These are phyloP conservation scores for Archips crataeganus DNA, from an alignment of 2,888 invertebrate genomes.

Conservation along the genomic window DNA sequence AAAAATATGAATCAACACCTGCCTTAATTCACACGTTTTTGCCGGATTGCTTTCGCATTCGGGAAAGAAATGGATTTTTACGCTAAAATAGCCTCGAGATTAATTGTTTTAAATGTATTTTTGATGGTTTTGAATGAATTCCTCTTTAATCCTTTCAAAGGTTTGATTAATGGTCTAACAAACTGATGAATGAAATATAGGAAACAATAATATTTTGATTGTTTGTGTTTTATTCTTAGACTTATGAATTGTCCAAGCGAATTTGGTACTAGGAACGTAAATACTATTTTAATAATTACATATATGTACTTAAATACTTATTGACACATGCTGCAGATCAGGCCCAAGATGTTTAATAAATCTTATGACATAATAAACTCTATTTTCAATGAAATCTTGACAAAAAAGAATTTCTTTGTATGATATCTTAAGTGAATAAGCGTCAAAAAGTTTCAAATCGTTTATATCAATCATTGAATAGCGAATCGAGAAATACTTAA, in stretches of 20 bases:
- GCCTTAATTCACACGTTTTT: slow-evolving; percentile 69
- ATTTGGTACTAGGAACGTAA: neutral
- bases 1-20: slow-evolving; percentile 66
- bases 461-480: slow-evolving; percentile 8
- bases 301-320: no score
- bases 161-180: slow-evolving; percentile 15
- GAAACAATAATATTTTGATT: neutral
- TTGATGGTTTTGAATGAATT: slow-evolving; percentile 43
- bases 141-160: slow-evolving; percentile 14
- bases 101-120: slow-evolving; percentile 58
- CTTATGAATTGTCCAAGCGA: neutral
- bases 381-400: neutral
- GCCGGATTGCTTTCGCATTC: slow-evolving; percentile 67
- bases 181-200: slow-evolving; percentile 2
- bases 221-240: neutral
- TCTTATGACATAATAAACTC: no score
- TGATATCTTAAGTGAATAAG: neutral
- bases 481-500: neutral
- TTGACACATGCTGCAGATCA: no score
- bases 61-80: slow-evolving; percentile 64
- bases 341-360: no score
- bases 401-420: neutral
- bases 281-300: no score
- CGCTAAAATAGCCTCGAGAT: slow-evolving; percentile 56
- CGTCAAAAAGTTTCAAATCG: slow-evolving; percentile 8